Conservation (phyloP, 2,797 vertebrate genomes). For the Gymnoscopelus braueri region DNA sequence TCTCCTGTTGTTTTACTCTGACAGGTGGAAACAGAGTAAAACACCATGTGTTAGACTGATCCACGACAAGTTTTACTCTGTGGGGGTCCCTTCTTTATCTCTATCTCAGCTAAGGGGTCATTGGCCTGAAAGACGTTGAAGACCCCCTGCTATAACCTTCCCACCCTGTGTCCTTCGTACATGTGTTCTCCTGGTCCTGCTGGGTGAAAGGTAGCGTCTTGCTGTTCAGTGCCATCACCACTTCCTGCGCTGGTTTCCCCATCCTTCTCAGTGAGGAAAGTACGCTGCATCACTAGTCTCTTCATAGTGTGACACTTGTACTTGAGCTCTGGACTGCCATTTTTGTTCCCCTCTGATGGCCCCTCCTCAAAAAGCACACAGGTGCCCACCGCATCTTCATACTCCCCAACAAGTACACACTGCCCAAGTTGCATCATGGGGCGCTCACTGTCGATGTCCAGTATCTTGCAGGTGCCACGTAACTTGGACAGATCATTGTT, state of each 20-base stretch:
- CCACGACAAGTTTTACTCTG: too few species aligned
- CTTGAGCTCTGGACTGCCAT: conserved; percentile 78
- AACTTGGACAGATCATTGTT: conserved; percentile 90
- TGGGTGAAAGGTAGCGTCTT: conserved; percentile 10
- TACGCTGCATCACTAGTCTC: conserved; percentile 94
- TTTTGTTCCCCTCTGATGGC: conserved; percentile 26
- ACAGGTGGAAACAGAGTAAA: too few species aligned
- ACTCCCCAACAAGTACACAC: conserved; percentile 94
- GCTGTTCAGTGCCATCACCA: conserved; percentile 30
- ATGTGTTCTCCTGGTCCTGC: conserved; percentile 4
- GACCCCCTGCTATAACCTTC: too few species aligned
- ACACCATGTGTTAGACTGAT: too few species aligned
- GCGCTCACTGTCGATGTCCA: conserved; percentile 92
- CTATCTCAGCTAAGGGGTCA: too few species aligned
- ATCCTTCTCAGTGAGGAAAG: conserved; percentile 93
- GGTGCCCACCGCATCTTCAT: conserved; percentile 85
- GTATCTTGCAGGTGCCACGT: conserved; percentile 90
- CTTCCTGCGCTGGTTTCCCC: conserved; percentile 81
- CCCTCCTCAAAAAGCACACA: too few species aligned
- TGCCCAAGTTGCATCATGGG: conserved; percentile 94
- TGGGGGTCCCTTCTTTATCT: too few species aligned
- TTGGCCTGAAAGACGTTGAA: too few species aligned
- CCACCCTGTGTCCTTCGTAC: conserved; percentile 15
- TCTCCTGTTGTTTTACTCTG: too few species aligned
- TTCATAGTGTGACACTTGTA: conserved; percentile 93